Base-by-base conservation (phyloP, 2,113 vertebrate species). In the Crotalus helleri region DNA sequence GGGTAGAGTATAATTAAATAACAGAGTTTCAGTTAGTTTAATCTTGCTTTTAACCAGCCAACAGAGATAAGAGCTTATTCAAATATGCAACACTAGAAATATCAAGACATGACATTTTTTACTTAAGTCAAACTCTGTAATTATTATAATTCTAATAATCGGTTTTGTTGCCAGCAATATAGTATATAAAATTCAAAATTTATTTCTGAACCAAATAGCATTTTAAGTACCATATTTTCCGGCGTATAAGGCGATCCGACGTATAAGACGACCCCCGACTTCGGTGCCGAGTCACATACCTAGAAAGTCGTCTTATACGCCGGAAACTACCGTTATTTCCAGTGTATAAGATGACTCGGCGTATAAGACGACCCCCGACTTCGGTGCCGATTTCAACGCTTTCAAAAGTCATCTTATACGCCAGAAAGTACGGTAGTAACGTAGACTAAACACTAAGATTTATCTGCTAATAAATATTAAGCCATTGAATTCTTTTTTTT, bases 111-210 rank as follows among this genome's bases (percentile, higher is more conserved):
- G 61, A 74, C 54, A 23, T 81, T 95, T 94, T 94, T 91, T 93
- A 58, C 85, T 85, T 91, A 5, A 92, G 89, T 39, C 9, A 1
- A 93, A 94, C 61, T 95, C 90, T 88, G 90, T 29, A 94, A 89
- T 49, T 61, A 91, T 90, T 87, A 46, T 39, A 85, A 93, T 51
- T 91, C 81, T 88, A 54, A 93, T 53, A 59, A 95, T 59, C 92
- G 91, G 93, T 93, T 90, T 92, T 93, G 88, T 93, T 95, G 91
- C 90, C 91, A 87, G 88, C 90, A 94, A 95, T 92, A 88, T n/a
- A 90, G 24, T 51, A 69, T 58, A 59, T 91, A 92, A 92, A 91
- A 1, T 58, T 54, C 5, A 57, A 3, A 85, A 46, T 26, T 57
- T 90, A 85, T 54, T 85, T 51, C 46, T 89, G 21, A 89, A 13